Conservation (phyloP, 2,113 vertebrate species). For the Polypterus bichir region DNA sequence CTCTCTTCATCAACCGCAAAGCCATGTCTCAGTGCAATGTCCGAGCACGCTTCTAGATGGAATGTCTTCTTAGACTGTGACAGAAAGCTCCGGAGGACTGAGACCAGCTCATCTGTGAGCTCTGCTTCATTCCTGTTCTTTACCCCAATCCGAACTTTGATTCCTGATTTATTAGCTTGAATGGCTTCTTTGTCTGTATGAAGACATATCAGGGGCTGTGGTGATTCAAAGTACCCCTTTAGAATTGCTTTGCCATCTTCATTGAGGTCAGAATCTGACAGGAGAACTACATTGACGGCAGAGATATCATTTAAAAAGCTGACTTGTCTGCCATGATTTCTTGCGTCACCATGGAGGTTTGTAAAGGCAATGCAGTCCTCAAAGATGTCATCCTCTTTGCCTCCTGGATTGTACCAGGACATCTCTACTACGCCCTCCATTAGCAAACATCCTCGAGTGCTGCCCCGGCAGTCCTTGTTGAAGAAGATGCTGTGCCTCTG, state of each 20-base stretch:
- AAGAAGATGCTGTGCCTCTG: slow-evolving; percentile 16
- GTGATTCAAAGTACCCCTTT: slow-evolving; percentile 23
- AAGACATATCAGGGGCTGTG: slow-evolving; percentile 23
- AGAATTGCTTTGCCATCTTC: slow-evolving; percentile 21
- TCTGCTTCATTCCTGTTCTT: slow-evolving; percentile 33
- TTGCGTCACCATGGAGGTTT: slow-evolving; percentile 38
- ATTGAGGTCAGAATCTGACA: slow-evolving; percentile 25
- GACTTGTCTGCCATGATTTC: slow-evolving; percentile 28
- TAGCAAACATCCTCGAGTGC: slow-evolving; percentile 10
- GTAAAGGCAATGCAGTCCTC: slow-evolving; percentile 30
- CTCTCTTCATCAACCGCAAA: background rate
- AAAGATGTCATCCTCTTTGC: slow-evolving; percentile 19
- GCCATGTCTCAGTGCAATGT: background rate
- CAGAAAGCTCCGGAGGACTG: slow-evolving; percentile 24
- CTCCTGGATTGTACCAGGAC: slow-evolving; percentile 33
- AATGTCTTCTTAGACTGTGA: background rate
- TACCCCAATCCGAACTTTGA: slow-evolving; percentile 10
- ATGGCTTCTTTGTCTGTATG: slow-evolving; percentile 10
- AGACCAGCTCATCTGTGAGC: slow-evolving; percentile 20
- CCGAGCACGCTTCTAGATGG: background rate
- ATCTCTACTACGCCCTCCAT: slow-evolving; percentile 40
- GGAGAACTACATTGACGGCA: slow-evolving; percentile 33
- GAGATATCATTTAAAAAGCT: slow-evolving; percentile 36
- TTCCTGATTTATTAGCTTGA: slow-evolving; percentile 1
- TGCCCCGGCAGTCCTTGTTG: slow-evolving; percentile 10